Base-by-base conservation (phyloP, 2,113 vertebrate genomes). In the Orientallactaga bullata region DNA sequence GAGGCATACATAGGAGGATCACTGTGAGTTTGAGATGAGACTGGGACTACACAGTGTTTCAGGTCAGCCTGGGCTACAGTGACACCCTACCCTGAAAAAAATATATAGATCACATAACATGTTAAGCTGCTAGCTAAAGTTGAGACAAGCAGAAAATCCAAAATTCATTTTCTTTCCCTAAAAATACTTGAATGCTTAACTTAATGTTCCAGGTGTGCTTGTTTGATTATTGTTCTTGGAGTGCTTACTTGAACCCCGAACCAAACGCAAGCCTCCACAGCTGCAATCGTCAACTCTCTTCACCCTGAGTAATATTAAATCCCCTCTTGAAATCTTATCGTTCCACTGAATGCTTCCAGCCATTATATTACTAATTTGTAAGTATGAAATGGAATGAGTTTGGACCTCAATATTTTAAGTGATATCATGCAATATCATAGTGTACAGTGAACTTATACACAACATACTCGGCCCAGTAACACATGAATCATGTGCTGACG, bases 341-440 rank as follows among this genome's bases (percentile, higher is more conserved):
- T 71, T 91, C 79, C 55, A 94, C 79, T 88, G 95, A 79, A 63
- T 71, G 35, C 73, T 63, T 72, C 28, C 28, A 60, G 51, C 1
- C 79, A 63, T 30, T 11, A 0, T 39, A 90, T 85, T 79, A 93
- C 91, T 77, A 47, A 96, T 73, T 68, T 88, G 7, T 81, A 95
- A 94, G 5, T 80, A 91, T 58, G 15, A 95, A 97, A 89, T 82
- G 95, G 60, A 93, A 60, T 79, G 84, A 95, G 61, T 80, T 95
- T 63, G 63, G 35, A 95, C 26, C n/a, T 92, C 47, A 95, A 47
- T 68, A 35, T 6, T 93, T 80, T 77, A 73, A 83, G 79, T 94
- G 94, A 90, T n/a, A 77, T 85, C 68, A 92, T 68, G 55, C 68
- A 93, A 51, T 88, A 93, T 58, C n/a, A 92, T 37, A 79, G 9